phyloP scores from a whole-genome alignment of 2,113 vertebrate species.

The Alligator sinensis region DNA sequence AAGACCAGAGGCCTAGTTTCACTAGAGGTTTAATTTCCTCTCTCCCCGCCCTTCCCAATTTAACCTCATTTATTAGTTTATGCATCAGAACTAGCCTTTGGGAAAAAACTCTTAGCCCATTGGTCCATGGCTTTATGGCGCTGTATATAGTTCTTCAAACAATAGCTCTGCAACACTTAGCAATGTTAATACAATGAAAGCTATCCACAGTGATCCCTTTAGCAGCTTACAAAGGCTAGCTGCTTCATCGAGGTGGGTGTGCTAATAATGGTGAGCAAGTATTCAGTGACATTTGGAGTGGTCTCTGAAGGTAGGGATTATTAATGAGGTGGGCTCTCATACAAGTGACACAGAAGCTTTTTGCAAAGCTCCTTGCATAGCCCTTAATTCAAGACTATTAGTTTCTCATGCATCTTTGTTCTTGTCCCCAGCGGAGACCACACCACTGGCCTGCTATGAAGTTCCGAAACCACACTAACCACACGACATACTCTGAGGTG shows the following conservation, averaged over 20 bases:
- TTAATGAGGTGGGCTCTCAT: not conserved
- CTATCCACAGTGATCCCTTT: not conserved
- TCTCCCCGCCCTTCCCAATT: not conserved
- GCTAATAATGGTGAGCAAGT: not conserved
- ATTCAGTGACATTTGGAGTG: not conserved
- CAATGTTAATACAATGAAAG: not conserved
- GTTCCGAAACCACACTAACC: slow-evolving; percentile 87
- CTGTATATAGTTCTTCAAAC: not conserved
- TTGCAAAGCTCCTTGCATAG: not conserved
- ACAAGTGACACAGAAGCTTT: fast-evolving
- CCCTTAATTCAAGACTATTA: fast-evolving
- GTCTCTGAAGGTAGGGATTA: not conserved
- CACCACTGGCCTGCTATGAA: slow-evolving; percentile 95
- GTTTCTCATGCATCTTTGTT: not conserved
- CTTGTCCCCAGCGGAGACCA: slow-evolving; percentile 82
- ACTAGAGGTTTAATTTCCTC: not conserved
- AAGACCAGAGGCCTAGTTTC: not conserved
- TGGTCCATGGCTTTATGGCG: not conserved
- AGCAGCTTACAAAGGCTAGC: not conserved
- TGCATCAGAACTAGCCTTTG: not conserved
- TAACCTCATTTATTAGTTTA: fast-evolving
- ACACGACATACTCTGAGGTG: slow-evolving; percentile 88
- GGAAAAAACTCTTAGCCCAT: not conserved
- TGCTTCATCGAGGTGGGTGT: not conserved
- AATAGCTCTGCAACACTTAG: not conserved